These are phyloP conservation scores for Channa argus DNA, from an alignment of 2,113 vertebrate genomes.

Conservation along the genomic window DNA sequence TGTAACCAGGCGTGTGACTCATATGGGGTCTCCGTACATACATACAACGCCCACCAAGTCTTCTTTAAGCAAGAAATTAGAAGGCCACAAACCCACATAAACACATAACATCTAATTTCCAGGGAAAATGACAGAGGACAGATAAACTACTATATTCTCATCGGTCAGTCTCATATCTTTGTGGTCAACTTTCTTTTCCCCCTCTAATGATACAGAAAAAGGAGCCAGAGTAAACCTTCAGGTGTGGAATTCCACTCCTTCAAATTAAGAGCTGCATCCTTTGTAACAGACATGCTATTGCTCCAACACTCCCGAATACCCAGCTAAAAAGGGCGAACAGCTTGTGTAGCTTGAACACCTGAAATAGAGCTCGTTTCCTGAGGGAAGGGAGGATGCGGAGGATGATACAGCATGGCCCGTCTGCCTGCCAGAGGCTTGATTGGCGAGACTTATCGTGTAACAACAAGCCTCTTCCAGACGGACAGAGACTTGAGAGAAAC, in stretches of 20 bases:
- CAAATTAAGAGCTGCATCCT: slow-evolving; percentile 6
- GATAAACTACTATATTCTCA: slow-evolving; percentile 29
- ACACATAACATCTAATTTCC: slow-evolving; percentile 47
- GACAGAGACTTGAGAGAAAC: slow-evolving; percentile 62
- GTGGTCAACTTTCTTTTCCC: slow-evolving; percentile 38
- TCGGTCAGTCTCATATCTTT: slow-evolving; percentile 23
- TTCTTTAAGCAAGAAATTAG: slow-evolving; percentile 57
- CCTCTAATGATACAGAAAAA: slow-evolving; percentile 5
- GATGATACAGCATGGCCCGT: slow-evolving; percentile 57
- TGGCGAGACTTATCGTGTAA: slow-evolving; percentile 70
- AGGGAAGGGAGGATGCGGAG: slow-evolving; percentile 59
- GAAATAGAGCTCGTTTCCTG: slow-evolving; percentile 69
- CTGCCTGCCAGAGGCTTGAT: slow-evolving; percentile 70
- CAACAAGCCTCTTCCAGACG: slow-evolving; percentile 71
- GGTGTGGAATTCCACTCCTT: slow-evolving; percentile 50
- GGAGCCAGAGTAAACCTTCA: slow-evolving; percentile 41
- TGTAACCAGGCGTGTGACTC: slow-evolving; percentile 49
- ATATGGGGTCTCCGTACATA: slow-evolving; percentile 49
- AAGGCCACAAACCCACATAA: slow-evolving; percentile 69
- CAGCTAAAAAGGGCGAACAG: slow-evolving; percentile 36
- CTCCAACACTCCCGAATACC: slow-evolving; percentile 2
- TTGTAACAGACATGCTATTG: slow-evolving; percentile 42
- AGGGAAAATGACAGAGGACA: slow-evolving; percentile 50
- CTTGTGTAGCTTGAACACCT: slow-evolving; percentile 65
- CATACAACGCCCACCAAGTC: slow-evolving; percentile 46